Base-by-base conservation (phyloP, 2,797 vertebrate genomes). In the Sebastes alutus region DNA sequence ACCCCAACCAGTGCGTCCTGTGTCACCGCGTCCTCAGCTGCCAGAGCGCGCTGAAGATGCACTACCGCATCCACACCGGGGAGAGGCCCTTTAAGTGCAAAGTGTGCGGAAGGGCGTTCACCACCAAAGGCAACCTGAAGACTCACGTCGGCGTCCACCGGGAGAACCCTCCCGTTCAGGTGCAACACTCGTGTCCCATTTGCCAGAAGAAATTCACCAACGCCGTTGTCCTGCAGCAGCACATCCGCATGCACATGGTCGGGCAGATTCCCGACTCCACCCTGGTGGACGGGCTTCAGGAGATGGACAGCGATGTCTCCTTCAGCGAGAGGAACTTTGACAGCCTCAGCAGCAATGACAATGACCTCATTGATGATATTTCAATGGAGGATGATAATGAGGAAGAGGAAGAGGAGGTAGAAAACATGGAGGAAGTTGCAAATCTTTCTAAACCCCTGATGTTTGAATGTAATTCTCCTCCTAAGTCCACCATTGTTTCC, bases 131-230 rank as follows among this genome's bases (percentile, higher is more conserved):
- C 82, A 99, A 99, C 96, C 95, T 99, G 87, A 99, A 99, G 95
- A 98, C 98, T 3, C 99, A 99, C 92, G 94, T 98, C 13, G 96
- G 97, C 5, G 97, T 99, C 72, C 98, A 99, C 94, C 93, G 97
- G 63, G 96, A 98, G 59, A 98, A 97, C 75, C 97, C 97, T 11
- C 97, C 98, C 0, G 96, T 98, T 78, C 96, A 96, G 33, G 97
- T 99, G 87, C 97, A 98, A 86, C 98, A 99, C 93, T 99, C 98
- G 0, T 99, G 99, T 90, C 99, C 99, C 46, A 97, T 99, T 90
- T 99, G 98, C 93, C 98, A 99, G 94, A 98, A 98, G 94, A 99
- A 98, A 96, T 99, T 99, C 95, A 99, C 97, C 32, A 99, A 99
- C 0, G 99, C 99, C 0, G 97, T 99, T 13, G 97, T 99, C 65